phyloP scores from a whole-genome alignment of 2,888 invertebrate species.

The Trileptium ribeirensis region DNA sequence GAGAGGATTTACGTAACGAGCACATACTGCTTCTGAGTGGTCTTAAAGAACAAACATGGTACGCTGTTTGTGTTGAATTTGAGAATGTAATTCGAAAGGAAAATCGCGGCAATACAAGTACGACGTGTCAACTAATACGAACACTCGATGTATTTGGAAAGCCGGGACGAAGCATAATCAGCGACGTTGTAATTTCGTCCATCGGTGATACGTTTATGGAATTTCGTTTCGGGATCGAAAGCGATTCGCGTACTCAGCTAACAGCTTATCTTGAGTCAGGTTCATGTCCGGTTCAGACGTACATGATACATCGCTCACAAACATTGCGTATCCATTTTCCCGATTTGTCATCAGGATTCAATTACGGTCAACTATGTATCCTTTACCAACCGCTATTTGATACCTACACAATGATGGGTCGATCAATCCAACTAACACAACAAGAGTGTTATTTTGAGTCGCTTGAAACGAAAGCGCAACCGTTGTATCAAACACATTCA shows the following conservation, averaged over 20 bases:
- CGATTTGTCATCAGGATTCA: neutral
- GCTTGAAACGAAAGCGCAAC: constrained; percentile 5
- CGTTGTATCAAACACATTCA: neutral
- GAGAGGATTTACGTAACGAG: neutral
- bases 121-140: neutral
- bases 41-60: neutral
- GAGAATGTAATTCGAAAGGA: neutral
- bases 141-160: neutral
- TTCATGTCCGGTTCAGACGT: neutral
- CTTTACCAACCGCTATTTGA: neutral
- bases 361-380: neutral
- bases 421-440: neutral
- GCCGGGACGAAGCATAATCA: neutral
- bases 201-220: neutral
- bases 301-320: neutral
- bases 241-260: neutral
- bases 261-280: neutral
- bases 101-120: neutral
- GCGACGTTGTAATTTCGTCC: neutral
- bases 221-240: neutral
- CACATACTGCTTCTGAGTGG: neutral
- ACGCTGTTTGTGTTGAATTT: constrained; percentile 6
- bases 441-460: constrained; percentile 7
- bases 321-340: neutral
- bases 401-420: constrained; percentile 12